Evolutionary conservation across 2,888 invertebrate genomes (phyloP), one percentile per base, ranked within the genome.

Genomic region (Anthoptus insignis): DNA sequence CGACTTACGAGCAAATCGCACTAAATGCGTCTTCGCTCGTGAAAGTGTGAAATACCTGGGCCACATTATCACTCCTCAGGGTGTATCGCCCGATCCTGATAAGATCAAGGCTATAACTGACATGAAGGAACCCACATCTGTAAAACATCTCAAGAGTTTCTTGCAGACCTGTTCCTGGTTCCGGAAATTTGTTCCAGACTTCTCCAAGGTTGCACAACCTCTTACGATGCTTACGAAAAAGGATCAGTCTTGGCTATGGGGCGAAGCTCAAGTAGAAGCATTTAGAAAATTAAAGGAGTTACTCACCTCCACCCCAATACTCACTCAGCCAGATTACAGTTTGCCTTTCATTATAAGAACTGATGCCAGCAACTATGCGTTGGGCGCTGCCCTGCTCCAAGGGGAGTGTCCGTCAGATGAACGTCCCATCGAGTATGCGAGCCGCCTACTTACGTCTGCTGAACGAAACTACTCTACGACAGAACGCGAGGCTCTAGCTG

Each of bases 121-220:
- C 0, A 72, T 72, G 71, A 64, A 66, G 19, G 57, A 57, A 21
- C 76, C 74, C 5, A 42, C 24, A 0, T 57, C 21, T 14, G 14
- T 75, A 0, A 57, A 71, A 27, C 73, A 75, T 0, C 49, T 76
- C 1, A 42, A 56, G 8, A 64, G 71, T 0, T 77, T 77, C 14
- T 27, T 77, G 0, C 73, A 73, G 57, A 78, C 71, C 1, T 80
- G 80, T 66, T 79, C 80, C 0, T 82, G 81, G 81, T 82, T 77
- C 58, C 54, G 81, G 0, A 74, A 73, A 21, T 80, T 78, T 39
- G 70, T 79, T 0, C 69, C 70, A 6, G 45, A 72, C 1, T 78
- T 76, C 27, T 42, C 76, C 0, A 32, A 68, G 14, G 68, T 81
- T 0, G 73, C 80, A 0, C 63, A 79, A 52, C 81, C 83, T 2